A percentile compares a stretch with the other conserved stretches of the same genome.
phyloP scores from a whole-genome alignment of 2,113 vertebrate genomes.

The Taxidea taxus region DNA sequence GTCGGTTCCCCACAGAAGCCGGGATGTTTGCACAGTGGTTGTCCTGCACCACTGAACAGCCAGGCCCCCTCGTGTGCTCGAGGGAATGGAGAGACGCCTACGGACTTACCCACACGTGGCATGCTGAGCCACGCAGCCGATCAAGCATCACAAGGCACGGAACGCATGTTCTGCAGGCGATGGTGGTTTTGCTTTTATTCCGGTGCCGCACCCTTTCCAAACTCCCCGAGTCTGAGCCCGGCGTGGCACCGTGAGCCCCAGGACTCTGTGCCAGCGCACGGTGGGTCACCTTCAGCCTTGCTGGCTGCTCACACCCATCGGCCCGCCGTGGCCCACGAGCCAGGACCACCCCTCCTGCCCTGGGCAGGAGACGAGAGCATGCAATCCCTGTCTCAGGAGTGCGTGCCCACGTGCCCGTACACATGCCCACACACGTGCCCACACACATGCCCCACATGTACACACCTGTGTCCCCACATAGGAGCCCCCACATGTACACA shows the following conservation, averaged over 20 bases:
- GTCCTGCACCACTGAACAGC: rapidly evolving
- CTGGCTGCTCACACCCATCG: rapidly evolving
- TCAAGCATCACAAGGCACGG: rapidly evolving
- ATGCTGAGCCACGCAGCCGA: rapidly evolving
- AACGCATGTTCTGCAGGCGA: rapidly evolving
- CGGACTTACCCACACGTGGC: rapidly evolving
- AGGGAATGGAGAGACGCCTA: rapidly evolving
- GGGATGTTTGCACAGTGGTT: rapidly evolving
- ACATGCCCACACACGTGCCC: no score
- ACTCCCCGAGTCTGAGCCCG: rapidly evolving
- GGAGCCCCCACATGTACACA: no score
- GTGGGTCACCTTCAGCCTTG: rapidly evolving
- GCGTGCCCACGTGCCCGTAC: not conserved
- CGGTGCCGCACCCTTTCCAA: rapidly evolving
- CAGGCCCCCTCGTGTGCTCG: rapidly evolving
- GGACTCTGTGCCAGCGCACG: rapidly evolving
- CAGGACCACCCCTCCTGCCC: not conserved
- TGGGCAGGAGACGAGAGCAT: rapidly evolving
- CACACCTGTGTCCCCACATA: no score
- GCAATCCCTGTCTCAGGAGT: rapidly evolving
- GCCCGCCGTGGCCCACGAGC: rapidly evolving
- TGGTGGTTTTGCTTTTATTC: rapidly evolving
- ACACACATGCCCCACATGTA: no score
- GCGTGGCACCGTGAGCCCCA: rapidly evolving
- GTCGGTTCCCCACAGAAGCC: not conserved